A percentile compares a stretch with the other conserved stretches of the same genome.
These are phyloP conservation scores for Entosphenus tridentatus DNA, from an alignment of 2,113 vertebrate genomes.

Conservation along the genomic window DNA sequence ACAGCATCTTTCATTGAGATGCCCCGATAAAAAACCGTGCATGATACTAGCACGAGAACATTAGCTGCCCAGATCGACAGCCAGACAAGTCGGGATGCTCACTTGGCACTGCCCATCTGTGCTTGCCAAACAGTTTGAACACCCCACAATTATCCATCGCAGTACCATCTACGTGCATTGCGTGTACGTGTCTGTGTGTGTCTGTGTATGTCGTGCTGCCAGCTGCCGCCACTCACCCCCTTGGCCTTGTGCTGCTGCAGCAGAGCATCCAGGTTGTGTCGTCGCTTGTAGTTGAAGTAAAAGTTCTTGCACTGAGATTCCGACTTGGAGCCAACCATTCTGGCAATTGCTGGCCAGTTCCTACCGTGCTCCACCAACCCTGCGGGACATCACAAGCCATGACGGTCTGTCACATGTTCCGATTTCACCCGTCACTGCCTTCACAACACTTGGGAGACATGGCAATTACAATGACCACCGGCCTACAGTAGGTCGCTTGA, in stretches of 20 bases:
- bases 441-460: no score
- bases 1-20: no score
- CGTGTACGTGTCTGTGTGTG: background rate
- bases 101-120: no score
- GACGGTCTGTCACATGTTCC: no score
- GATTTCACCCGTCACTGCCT: no score
- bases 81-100: no score
- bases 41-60: slow-evolving; percentile 8
- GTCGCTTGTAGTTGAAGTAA: slow-evolving; percentile 93
- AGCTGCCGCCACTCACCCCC: slow-evolving; percentile 21
- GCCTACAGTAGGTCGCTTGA: no score
- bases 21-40: slow-evolving; percentile 2
- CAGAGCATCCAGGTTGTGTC: slow-evolving; percentile 82
- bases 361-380: slow-evolving; percentile 82
- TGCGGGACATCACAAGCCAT: slow-evolving; percentile 16
- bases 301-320: slow-evolving; percentile 99
- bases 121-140: background rate
- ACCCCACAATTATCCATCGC: background rate
- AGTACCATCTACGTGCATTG: no score
- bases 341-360: slow-evolving; percentile 92
- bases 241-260: slow-evolving; percentile 85
- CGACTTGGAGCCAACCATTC: slow-evolving; percentile 96
- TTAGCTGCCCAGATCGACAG: background rate
- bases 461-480: no score
- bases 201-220: no score